Base-by-base conservation (phyloP, 2,888 invertebrate genomes). In the Cyrtodaria siliqua region DNA sequence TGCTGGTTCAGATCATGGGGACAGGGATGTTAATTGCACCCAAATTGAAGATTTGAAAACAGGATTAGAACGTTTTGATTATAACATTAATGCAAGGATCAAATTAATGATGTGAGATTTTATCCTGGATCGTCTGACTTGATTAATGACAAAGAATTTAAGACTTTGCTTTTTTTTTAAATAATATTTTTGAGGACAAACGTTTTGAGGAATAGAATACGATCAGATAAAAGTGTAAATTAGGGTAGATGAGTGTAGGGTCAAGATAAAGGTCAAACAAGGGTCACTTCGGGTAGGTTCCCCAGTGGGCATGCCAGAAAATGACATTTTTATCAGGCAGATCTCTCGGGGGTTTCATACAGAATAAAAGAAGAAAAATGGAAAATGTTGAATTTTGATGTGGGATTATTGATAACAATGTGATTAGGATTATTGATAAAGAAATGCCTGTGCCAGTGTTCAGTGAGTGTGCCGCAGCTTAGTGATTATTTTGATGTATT, bases 351-450 rank as follows among this genome's bases (percentile, higher is more conserved):
- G 14, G 57, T 40, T 57, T 40, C 20, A 12, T 47, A 33, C 33
- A 33, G 33, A 12, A 33, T 53, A 53, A 59, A 64, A 42, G 53
- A 59, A 67, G 79, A 79, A 68, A 79, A 72, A 79, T 71, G 63
- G 57, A 44, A 66, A 61, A 53, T 75, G 72, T 64, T 60, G n/a
- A 55, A 44, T 8, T 61, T 68, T 67, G 67, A 75, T 66, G 57
- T 40, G 20, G 44, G 26, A 23, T n/a, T 26, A 14, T 33, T 8
- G 33, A 33, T 33, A 33, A 33, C 4, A 12, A 12, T 8, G 12
- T 33, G 12, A n/a, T n/a, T 40, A 20, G 44, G 26, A 23, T n/a
- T 26, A 14, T 33, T 8, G 33, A 33, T 33, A 33, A 33, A 33
- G 33, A 12, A 33, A 33, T 33, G 12, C 12, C 12, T 33, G 33